Conservation (phyloP, 2,888 invertebrate species). For the Drosophila acutilabella region DNA sequence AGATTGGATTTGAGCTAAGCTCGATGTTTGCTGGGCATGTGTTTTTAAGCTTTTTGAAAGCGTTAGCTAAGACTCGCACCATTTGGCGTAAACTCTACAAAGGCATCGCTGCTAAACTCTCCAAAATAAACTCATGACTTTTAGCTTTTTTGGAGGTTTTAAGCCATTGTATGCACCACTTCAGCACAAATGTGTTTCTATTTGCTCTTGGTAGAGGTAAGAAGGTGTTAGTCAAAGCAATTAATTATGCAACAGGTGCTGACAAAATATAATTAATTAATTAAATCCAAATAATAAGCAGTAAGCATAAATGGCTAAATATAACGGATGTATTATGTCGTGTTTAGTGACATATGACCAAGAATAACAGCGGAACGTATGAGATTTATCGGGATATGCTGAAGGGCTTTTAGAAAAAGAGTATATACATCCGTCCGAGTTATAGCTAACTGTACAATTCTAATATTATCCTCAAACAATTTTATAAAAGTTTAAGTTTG, state of each 20-base stretch:
- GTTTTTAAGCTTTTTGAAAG: conserved; percentile 19
- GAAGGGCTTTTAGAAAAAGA: no score
- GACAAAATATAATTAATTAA: conserved; percentile 56
- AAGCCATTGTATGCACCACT: background rate
- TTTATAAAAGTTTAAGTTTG: no score
- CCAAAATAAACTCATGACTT: background rate
- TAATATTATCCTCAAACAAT: no score
- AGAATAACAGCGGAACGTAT: background rate
- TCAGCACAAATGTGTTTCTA: background rate
- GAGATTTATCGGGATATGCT: background rate
- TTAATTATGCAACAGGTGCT: conserved; percentile 51
- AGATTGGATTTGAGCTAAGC: background rate
- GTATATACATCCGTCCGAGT: no score
- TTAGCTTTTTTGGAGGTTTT: conserved; percentile 16
- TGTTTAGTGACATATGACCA: background rate
- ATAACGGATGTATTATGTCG: conserved; percentile 18
- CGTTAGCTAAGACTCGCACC: conserved; percentile 10
- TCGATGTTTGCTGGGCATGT: background rate
- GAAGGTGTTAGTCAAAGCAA: conserved; percentile 36
- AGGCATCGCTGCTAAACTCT: background rate
- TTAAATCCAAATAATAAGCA: conserved; percentile 57
- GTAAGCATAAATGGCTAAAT: conserved; percentile 22
- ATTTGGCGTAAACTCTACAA: background rate
- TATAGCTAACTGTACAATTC: no score
- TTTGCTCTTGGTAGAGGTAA: background rate